Base-by-base conservation (phyloP, 1,140 invertebrate species). In the Pogonognathellus flavescens region DNA sequence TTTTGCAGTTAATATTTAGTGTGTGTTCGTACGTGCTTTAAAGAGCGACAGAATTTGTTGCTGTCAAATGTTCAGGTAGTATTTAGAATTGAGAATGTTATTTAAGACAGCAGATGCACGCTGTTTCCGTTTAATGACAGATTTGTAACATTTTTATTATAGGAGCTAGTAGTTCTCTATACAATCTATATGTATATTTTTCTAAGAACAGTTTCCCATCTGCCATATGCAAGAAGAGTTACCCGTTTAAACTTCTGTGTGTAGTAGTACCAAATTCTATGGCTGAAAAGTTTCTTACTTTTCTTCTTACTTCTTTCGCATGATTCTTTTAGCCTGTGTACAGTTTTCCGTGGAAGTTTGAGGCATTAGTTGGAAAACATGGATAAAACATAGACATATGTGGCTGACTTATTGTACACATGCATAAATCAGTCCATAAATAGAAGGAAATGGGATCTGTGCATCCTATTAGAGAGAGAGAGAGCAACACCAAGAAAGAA, bases 91-190 rank as follows among this genome's bases (percentile, higher is more conserved):
- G 2, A 41, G 31, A 41, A 41, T 41, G 31, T 41, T 41, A 41
- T 41, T 41, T 41, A 41, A 41, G 31, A 41, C 31, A 41, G 31
- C 31, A 41, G 31, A 41, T 41, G 31, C 31, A 41, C 31, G 31
- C 31, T 41, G 31, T 41, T 41, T 41, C 31, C 31, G 31, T 41
- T 50, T 76, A 31, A 31, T 31, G 70, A 76, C 70, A 76, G 70
- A 76, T 76, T 76, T 76, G 41, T 49, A 76, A 76, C 49, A 66
- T 76, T 25, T 76, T 76, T 76, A 76, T 76, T 76, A n/a, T n/a
- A n/a, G 25, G 70, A 25, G n/a, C n/a, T n/a, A 10, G 31, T 31
- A n/a, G n/a, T n/a, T n/a, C n/a, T n/a, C n/a, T 50, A 1, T 49
- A 66, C 22, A 20, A 66, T 66, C 13, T 20, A 66, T 20, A 66